These are phyloP conservation scores for Drosophila bocki DNA, from an alignment of 1,140 invertebrate species.

Conservation along the genomic window DNA sequence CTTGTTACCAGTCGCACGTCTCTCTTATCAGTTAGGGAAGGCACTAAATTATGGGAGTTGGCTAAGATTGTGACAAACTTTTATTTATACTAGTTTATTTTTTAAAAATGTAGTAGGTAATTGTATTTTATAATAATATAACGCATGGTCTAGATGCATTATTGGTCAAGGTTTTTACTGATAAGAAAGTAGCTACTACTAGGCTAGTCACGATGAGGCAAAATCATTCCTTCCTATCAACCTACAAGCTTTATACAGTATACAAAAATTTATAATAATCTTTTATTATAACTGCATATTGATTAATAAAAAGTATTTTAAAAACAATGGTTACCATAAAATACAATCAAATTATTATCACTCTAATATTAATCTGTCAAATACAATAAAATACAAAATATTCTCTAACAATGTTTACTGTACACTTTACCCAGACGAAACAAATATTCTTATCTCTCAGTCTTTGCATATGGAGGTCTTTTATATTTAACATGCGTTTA, in stretches of 20 bases:
- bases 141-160: conserved; percentile 2
- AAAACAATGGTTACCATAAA: neutral
- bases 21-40: neutral
- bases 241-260: neutral
- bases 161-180: conserved; percentile 32
- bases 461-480: neutral
- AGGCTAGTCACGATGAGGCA: conserved; percentile 11
- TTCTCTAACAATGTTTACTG: neutral
- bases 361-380: neutral
- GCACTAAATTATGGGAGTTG: neutral
- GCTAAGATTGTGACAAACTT: neutral
- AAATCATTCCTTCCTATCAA: neutral
- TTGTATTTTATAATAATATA: neutral
- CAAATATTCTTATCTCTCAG: conserved; percentile 19
- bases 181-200: conserved; percentile 21
- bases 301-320: too few relatives aligned
- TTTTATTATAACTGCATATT: neutral
- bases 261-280: neutral
- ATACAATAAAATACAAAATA: neutral
- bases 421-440: neutral
- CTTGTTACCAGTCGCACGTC: conserved; percentile 2
- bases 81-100: neutral
- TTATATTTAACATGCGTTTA: conserved; percentile 24
- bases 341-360: neutral
- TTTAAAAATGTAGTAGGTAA: neutral